phyloP scores from a whole-genome alignment of 2,797 vertebrate genomes.

The Malurus splendens region DNA sequence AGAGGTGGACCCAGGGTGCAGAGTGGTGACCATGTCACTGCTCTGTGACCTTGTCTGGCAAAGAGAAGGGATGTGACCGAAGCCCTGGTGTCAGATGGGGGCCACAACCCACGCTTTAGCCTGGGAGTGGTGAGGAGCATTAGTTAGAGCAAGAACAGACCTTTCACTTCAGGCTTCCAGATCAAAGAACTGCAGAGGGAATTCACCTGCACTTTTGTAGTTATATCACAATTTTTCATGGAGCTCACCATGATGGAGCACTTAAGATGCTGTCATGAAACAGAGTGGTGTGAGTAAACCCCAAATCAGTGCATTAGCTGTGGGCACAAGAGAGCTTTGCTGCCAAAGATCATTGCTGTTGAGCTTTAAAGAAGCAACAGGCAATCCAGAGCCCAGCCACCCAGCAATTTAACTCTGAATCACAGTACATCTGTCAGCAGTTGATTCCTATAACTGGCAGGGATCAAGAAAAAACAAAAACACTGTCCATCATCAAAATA shows the following conservation, averaged over 20 bases:
- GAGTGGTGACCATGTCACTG: fast-evolving
- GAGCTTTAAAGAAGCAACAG: not conserved
- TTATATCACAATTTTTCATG: not conserved
- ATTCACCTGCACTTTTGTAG: not conserved
- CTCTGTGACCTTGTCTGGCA: not conserved
- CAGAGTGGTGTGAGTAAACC: not conserved
- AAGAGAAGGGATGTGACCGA: not conserved
- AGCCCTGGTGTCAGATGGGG: not conserved
- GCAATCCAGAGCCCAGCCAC: not conserved
- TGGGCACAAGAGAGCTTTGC: not conserved
- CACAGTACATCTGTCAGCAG: not conserved
- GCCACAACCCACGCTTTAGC: not conserved
- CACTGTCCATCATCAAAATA: not conserved
- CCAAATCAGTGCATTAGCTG: not conserved
- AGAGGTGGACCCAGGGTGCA: not conserved
- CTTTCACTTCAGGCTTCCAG: not conserved
- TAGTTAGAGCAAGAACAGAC: not conserved
- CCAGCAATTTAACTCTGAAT: not conserved
- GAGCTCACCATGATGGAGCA: not conserved
- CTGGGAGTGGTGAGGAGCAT: not conserved
- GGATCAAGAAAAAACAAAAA: not conserved
- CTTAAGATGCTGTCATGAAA: not conserved
- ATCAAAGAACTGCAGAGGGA: not conserved
- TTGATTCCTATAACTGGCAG: not conserved
- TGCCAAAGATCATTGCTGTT: not conserved